phyloP scores from a whole-genome alignment of 2,888 invertebrate genomes.

The Drosophila prostipennis region DNA sequence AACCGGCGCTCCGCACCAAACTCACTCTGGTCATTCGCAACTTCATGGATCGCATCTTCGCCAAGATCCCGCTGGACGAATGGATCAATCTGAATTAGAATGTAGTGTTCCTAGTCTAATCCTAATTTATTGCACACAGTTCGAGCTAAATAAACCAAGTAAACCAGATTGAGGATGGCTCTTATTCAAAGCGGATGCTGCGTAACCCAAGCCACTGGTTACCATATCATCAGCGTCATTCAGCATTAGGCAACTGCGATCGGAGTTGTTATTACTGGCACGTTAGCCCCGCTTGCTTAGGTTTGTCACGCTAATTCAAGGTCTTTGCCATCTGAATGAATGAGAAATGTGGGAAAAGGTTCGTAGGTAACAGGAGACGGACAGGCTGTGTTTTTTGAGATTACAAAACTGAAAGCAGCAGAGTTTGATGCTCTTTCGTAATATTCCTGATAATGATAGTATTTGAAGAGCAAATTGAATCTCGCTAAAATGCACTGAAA shows the following conservation, averaged over 20 bases:
- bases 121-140: slow-evolving; percentile 67
- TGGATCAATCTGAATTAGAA: slow-evolving; percentile 86
- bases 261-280: slow-evolving; percentile 58
- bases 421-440: neutral
- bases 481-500: neutral
- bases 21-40: slow-evolving; percentile 89
- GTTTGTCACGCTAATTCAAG: slow-evolving; percentile 47
- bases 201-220: neutral
- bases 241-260: slow-evolving; percentile 30
- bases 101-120: slow-evolving; percentile 31
- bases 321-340: slow-evolving; percentile 37
- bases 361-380: slow-evolving; percentile 14
- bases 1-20: slow-evolving; percentile 91
- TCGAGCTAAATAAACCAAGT: slow-evolving; percentile 35
- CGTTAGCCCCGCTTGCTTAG: slow-evolving; percentile 18
- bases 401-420: neutral
- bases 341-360: slow-evolving; percentile 26
- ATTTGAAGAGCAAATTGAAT: no score
- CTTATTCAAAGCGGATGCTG: slow-evolving; percentile 29
- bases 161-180: slow-evolving; percentile 6
- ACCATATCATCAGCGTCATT: slow-evolving; percentile 27
- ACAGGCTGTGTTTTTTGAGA: neutral
- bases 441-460: neutral
- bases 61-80: slow-evolving; percentile 91
- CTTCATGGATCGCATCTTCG: slow-evolving; percentile 90